phyloP scores from a whole-genome alignment of 1,140 invertebrate species.

The Caerostris extrusa region DNA sequence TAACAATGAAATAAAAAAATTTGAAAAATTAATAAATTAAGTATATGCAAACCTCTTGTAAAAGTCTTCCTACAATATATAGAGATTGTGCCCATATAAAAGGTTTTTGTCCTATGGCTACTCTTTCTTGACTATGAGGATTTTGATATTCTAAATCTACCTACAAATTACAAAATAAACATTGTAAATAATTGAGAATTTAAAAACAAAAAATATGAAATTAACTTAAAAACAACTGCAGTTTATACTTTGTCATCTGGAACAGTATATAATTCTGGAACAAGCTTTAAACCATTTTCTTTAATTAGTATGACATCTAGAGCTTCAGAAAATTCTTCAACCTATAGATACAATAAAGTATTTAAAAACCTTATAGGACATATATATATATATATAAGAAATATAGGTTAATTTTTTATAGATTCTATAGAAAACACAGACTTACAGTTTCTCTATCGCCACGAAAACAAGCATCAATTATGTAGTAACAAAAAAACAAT shows the following conservation, averaged over 20 bases:
- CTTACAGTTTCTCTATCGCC: slow-evolving; percentile 89
- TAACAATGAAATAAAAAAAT: not conserved
- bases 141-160: slow-evolving; percentile 92
- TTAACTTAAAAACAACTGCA: not conserved
- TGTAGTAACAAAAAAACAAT: slow-evolving; percentile 97
- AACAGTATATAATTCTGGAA: slow-evolving; percentile 98
- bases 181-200: not conserved
- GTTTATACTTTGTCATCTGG: slow-evolving; percentile 86
- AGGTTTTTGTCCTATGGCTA: slow-evolving; percentile 93
- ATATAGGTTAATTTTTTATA: not conserved
- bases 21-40: not conserved
- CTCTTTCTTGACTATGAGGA: slow-evolving; percentile 93
- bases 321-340: slow-evolving; percentile 81
- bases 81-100: slow-evolving; percentile 99
- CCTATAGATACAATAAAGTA: slow-evolving; percentile 79
- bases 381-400: too few species aligned
- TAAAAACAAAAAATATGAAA: not conserved
- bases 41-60: slow-evolving; percentile 90
- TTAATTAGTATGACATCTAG: slow-evolving; percentile 87
- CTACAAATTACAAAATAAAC: slow-evolving; percentile 77
- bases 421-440: slow-evolving; percentile 77
- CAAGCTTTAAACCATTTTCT: slow-evolving; percentile 93
- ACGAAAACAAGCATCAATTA: slow-evolving; percentile 96
- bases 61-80: slow-evolving; percentile 95
- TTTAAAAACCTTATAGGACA: not conserved